Conservation (phyloP, 2,888 invertebrate genomes). For the Lamellibrachia columna region DNA sequence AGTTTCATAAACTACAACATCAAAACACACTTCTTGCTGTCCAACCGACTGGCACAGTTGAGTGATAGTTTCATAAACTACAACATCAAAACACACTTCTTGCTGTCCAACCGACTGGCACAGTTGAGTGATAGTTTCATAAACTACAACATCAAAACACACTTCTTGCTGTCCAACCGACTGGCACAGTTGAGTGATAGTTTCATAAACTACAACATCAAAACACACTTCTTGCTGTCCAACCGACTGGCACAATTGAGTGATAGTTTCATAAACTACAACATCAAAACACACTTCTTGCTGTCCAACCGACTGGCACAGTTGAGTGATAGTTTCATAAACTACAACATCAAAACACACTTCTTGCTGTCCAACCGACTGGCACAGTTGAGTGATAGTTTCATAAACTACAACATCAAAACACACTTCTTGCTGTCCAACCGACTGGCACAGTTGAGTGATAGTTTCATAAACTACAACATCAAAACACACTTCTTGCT, state of each 20-base stretch:
- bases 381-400: too few relatives aligned
- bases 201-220: slow-evolving; percentile 45
- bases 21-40: slow-evolving; percentile 80
- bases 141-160: slow-evolving; percentile 84
- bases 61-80: neutral
- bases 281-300: slow-evolving; percentile 84
- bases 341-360: slow-evolving; percentile 69
- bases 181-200: slow-evolving; percentile 77
- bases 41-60: slow-evolving; percentile 85
- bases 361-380: slow-evolving; percentile 84
- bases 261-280: too few relatives aligned
- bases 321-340: slow-evolving; percentile 66
- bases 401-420: slow-evolving; percentile 87
- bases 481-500: slow-evolving; percentile 79
- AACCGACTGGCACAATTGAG: too few relatives aligned
- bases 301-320: slow-evolving; percentile 85
- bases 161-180: slow-evolving; percentile 83
- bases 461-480: neutral
- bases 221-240: slow-evolving; percentile 81
- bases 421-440: slow-evolving; percentile 83
- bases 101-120: slow-evolving; percentile 81
- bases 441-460: slow-evolving; percentile 79
- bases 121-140: too few relatives aligned
- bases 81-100: slow-evolving; percentile 74
- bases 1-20: too few relatives aligned